Percentiles rank a stretch among this genome's conserved stretches.
These are phyloP conservation scores for Hydrozoanthus tunicans DNA, from an alignment of 64 coral and sea anemone species.

Conservation along the genomic window DNA sequence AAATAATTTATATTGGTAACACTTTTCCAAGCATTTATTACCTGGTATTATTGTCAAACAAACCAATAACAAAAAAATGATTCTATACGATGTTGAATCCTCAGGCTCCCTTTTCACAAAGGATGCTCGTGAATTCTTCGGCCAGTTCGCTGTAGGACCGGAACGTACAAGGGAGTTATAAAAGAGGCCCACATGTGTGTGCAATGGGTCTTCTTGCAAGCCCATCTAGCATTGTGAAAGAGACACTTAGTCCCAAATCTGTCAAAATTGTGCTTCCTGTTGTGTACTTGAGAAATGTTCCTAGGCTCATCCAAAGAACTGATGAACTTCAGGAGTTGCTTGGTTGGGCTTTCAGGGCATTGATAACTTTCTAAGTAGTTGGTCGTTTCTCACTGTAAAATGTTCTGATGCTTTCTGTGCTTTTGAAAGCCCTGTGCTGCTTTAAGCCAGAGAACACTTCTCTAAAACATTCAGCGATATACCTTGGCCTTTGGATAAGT, in stretches of 20 bases:
- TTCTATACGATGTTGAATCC: conserved; percentile 47
- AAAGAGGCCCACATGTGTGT: conserved; percentile 43
- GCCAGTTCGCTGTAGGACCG: conserved; percentile 48
- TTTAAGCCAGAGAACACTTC: neutral
- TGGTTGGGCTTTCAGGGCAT: neutral
- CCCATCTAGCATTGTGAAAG: conserved; percentile 6
- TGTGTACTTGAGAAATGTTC: conserved; percentile 32
- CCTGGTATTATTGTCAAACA: no score
- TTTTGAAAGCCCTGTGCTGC: neutral
- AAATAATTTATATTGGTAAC: neutral
- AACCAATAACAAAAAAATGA: no score
- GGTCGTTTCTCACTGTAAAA: conserved; percentile 16
- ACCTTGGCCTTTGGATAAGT: conserved; percentile 2
- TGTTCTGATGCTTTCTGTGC: neutral
- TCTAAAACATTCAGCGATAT: conserved; percentile 4
- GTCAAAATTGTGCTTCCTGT: conserved; percentile 33
- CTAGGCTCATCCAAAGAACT: conserved; percentile 14
- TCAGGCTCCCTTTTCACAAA: conserved; percentile 22
- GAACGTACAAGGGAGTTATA: conserved; percentile 42
- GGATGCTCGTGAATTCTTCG: conserved; percentile 41
- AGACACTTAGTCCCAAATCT: neutral
- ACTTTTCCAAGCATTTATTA: neutral
- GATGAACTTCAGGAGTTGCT: conserved; percentile 14
- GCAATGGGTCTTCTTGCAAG: conserved; percentile 3
- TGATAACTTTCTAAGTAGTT: conserved; percentile 32